These are phyloP conservation scores for Centruroides sculpturatus DNA, from an alignment of 1,140 invertebrate genomes.

Conservation along the genomic window DNA sequence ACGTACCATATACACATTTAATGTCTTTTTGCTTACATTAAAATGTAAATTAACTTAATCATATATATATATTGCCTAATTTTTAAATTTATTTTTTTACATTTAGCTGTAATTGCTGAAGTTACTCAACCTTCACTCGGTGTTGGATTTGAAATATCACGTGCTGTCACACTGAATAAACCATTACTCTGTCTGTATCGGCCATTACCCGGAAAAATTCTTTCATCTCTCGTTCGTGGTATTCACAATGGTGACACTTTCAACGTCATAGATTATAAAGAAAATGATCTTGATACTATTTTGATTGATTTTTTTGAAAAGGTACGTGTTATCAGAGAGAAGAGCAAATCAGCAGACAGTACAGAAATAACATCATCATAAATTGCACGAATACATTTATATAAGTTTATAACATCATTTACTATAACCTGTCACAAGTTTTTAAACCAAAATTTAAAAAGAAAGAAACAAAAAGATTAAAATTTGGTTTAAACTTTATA, in stretches of 20 bases:
- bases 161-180: conserved; percentile 25
- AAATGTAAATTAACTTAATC: too few relatives aligned
- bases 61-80: too few relatives aligned
- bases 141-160: conserved; percentile 31
- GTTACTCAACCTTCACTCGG: conserved; percentile 29
- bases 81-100: conserved; percentile 9
- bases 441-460: too few relatives aligned
- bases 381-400: too few relatives aligned
- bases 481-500: too few relatives aligned
- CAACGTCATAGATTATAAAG: conserved; percentile 17
- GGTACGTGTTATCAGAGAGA: background rate
- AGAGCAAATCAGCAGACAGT: background rate
- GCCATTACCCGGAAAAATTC: conserved; percentile 24
- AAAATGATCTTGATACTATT: conserved; percentile 16
- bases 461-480: too few relatives aligned
- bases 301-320: conserved; percentile 19
- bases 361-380: too few relatives aligned
- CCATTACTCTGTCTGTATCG: conserved; percentile 27
- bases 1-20: too few relatives aligned
- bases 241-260: conserved; percentile 16
- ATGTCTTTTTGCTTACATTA: too few relatives aligned
- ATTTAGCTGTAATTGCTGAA: conserved; percentile 26
- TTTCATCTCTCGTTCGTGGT: conserved; percentile 24
- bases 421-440: too few relatives aligned
- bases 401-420: too few relatives aligned